Evolutionary conservation across 2,113 vertebrate genomes (phyloP), one percentile per base, ranked within the genome.

Genomic region (Solea solea): DNA sequence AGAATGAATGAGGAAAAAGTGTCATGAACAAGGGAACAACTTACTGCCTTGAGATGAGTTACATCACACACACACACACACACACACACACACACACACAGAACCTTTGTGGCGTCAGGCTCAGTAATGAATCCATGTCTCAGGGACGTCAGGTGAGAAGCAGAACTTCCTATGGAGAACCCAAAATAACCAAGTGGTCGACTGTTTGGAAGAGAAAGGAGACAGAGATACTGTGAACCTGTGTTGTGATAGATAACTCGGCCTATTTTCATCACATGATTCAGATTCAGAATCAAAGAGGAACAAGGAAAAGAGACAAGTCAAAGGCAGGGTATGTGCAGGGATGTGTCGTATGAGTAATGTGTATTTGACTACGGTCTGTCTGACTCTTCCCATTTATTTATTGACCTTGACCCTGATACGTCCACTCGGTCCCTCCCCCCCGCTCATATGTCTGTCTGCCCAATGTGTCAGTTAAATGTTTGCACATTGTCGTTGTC

Each of bases 11-110:
- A 50, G 28, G 50, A 64, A 76, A 76, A 51, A 80, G 13, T 50
- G 65, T 13, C 70, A 53, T 9, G 65, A 80, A 67, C 82, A 90
- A 83, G 82, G 85, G 86, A 93, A 52, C 50, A 95, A 34, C 34
- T 96, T 96, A 95, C 94, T 93, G 92, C 61, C 73, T 58, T 76
- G 92, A 94, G 93, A 94, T 93, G 87, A 94, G 90, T 91, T 93
- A 93, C 66, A 78, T 69, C 63, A 86, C 42, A 81, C 78, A 70
- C 64, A 64, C 64, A 67, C 49, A 69, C 65, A 52, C 72, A 72
- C 64, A 78, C 64, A 81, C 63, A 86, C 42, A 81, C 78, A 70
- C 64, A 64, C 64, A 78, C 64, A 81, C 67, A 76, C 7, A 66
- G 66, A 62, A 79, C 74, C 74, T 89, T 88, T 85, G 90, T 94